Evolutionary conservation across 2,888 invertebrate genomes (phyloP).

Genomic region (Lacanobia oleracea): DNA sequence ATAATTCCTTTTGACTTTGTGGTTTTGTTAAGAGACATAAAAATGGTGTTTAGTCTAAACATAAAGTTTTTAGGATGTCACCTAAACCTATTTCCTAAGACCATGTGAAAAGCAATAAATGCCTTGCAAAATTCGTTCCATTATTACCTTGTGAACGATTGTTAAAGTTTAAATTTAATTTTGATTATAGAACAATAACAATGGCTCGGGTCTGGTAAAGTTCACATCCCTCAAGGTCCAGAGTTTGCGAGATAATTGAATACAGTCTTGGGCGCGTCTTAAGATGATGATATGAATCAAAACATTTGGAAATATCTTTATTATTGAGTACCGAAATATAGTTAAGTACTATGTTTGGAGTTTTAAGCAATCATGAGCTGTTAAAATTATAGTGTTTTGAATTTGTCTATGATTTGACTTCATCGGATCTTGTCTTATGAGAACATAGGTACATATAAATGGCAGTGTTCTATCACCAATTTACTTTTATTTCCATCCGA

Average conservation of each 20-base stretch:
- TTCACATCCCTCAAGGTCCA: conserved; percentile 65
- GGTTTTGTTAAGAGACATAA: background rate
- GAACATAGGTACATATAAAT: background rate
- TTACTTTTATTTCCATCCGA: too few relatives aligned
- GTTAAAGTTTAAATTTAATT: conserved; percentile 67
- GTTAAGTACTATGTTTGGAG: conserved; percentile 21
- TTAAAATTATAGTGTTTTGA: conserved; percentile 32
- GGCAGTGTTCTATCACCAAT: too few relatives aligned
- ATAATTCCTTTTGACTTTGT: background rate
- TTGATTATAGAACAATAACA: conserved; percentile 73
- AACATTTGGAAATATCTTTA: conserved; percentile 56
- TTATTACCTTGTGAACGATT: conserved; percentile 70
- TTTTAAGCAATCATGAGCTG: conserved; percentile 4
- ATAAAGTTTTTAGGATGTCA: conserved; percentile 38
- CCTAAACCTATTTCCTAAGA: conserved; percentile 60
- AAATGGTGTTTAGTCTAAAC: background rate
- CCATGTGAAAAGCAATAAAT: conserved; percentile 63
- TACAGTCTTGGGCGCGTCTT: conserved; percentile 51
- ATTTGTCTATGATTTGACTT: background rate
- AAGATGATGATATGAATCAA: conserved; percentile 46
- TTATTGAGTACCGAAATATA: conserved; percentile 15
- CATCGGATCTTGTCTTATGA: background rate
- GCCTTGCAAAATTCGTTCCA: conserved; percentile 61
- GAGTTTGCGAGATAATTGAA: conserved; percentile 58
- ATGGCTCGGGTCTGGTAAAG: conserved; percentile 65